Percentiles rank a stretch among this genome's conserved stretches.
Evolutionary conservation across 2,888 invertebrate species (phyloP).

Genomic region (Monoplex corrugatus): DNA sequence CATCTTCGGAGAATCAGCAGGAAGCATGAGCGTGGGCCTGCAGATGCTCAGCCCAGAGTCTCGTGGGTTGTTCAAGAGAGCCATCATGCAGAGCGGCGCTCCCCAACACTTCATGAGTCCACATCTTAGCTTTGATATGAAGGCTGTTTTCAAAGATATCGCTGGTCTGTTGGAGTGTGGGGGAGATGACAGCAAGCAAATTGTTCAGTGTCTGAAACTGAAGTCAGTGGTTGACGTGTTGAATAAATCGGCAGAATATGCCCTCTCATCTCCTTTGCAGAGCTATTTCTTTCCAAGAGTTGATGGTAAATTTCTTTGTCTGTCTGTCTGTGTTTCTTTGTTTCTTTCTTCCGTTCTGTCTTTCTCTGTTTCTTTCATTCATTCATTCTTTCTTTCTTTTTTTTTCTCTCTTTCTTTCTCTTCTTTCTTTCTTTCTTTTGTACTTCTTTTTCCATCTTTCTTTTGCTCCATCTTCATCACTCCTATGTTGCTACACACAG

Average conservation of each 20-base stretch:
- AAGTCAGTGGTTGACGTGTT: neutral
- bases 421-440: no score
- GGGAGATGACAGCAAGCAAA: neutral
- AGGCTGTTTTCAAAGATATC: neutral
- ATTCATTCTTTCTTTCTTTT: no score
- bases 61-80: slow-evolving; percentile 43
- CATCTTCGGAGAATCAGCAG: slow-evolving; percentile 66
- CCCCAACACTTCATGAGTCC: neutral
- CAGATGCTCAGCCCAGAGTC: slow-evolving; percentile 53
- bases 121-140: neutral
- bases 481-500: no score
- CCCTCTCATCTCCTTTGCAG: neutral
- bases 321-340: neutral
- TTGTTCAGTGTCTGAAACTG: slow-evolving; percentile 7
- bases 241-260: neutral
- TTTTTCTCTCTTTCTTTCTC: no score
- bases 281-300: neutral
- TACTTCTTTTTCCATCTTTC: no score
- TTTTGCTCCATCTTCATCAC: no score
- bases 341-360: no score
- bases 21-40: slow-evolving; percentile 56
- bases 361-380: no score
- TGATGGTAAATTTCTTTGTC: neutral
- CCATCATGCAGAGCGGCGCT: slow-evolving; percentile 41
- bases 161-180: neutral